Evolutionary conservation across 2,113 vertebrate species (phyloP).

Genomic region (rat (Rattus norvegicus)): DNA sequence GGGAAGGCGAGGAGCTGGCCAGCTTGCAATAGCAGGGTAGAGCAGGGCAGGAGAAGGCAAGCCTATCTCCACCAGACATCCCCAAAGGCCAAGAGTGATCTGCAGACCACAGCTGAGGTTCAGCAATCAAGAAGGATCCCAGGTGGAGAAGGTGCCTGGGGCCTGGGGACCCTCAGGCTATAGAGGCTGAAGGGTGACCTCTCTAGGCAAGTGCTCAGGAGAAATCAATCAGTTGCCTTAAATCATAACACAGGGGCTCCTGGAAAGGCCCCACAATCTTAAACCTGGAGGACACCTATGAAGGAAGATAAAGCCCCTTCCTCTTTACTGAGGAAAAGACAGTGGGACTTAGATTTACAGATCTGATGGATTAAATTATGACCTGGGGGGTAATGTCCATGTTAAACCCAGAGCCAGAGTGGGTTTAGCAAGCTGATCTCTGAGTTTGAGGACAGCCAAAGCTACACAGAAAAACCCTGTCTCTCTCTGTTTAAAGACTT

Average conservation of each 20-base stretch:
- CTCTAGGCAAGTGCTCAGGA: neutral
- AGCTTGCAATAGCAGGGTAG: neutral
- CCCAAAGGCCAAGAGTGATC: neutral
- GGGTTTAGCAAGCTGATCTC: neutral
- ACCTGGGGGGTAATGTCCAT: neutral
- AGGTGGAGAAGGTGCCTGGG: neutral
- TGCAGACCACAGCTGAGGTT: neutral
- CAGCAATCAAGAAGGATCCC: neutral
- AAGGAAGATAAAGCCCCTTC: neutral
- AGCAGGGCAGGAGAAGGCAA: too few relatives aligned
- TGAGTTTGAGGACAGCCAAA: neutral
- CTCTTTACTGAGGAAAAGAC: neutral
- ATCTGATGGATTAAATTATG: neutral
- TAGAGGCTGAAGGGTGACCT: neutral
- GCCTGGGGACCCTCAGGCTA: too few relatives aligned
- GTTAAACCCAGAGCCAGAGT: neutral
- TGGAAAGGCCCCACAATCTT: neutral
- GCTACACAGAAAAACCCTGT: neutral
- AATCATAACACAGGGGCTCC: neutral
- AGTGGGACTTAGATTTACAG: neutral
- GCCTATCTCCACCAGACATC: neutral
- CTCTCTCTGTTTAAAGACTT: neutral
- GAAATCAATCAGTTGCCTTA: neutral
- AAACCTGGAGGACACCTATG: neutral
- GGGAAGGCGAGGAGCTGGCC: neutral